Evolutionary conservation across 1,140 invertebrate genomes (phyloP).

Genomic region (Drosophila jambulina): DNA sequence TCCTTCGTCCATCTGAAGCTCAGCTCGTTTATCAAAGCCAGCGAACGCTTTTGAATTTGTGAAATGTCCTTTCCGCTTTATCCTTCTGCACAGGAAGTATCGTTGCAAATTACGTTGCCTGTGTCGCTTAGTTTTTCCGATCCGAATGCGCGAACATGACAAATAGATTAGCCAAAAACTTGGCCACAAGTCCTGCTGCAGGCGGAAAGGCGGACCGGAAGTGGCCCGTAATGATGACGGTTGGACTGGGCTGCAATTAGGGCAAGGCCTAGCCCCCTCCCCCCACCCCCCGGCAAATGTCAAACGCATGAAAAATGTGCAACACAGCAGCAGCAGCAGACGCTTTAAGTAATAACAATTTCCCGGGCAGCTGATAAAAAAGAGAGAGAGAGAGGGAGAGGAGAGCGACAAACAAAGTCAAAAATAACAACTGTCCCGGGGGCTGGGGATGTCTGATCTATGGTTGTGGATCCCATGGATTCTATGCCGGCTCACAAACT

Average conservation of each 20-base stretch:
- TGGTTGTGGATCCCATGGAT: conserved; percentile 25
- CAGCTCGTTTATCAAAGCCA: conserved; percentile 78
- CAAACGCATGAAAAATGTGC: conserved; percentile 75
- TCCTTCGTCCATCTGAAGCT: conserved; percentile 18
- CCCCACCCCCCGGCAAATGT: conserved; percentile 20
- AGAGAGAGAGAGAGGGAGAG: background rate
- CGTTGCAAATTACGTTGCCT: conserved; percentile 75
- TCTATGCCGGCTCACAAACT: background rate
- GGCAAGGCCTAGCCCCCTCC: conserved; percentile 6
- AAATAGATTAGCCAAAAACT: conserved; percentile 75
- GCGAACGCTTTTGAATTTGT: conserved; percentile 78
- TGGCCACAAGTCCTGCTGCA: conserved; percentile 22
- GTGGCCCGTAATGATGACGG: conserved; percentile 69
- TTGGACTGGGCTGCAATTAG: conserved; percentile 61
- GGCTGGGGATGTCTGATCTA: conserved; percentile 45
- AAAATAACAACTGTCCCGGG: conserved; percentile 45
- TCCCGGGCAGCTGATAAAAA: conserved; percentile 28
- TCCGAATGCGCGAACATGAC: conserved; percentile 71
- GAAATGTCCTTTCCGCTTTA: conserved; percentile 75
- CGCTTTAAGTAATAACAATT: conserved; percentile 76
- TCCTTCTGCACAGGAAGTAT: conserved; percentile 54
- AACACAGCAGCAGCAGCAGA: conserved; percentile 40
- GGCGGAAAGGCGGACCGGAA: conserved; percentile 8
- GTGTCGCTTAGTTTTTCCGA: conserved; percentile 70
- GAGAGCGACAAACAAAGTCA: conserved; percentile 45